Evolutionary conservation across 2,888 invertebrate species (phyloP).

Genomic region (Dione juno): DNA sequence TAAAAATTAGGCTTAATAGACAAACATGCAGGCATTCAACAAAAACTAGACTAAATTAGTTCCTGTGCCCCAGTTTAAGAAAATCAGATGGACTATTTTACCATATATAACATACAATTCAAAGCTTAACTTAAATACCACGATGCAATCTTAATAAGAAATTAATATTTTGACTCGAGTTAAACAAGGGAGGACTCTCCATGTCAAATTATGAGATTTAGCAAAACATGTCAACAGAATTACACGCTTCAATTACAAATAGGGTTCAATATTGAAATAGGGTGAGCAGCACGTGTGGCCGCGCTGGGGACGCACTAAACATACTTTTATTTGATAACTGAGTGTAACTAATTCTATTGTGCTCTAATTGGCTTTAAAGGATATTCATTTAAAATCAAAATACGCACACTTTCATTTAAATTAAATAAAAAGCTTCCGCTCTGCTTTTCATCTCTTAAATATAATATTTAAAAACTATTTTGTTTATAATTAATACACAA

Average conservation of each 20-base stretch:
- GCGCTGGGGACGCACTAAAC: conserved; percentile 58
- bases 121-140: neutral
- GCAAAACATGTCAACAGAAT: conserved; percentile 78
- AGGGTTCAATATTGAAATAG: conserved; percentile 59
- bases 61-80: no score
- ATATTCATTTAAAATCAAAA: neutral
- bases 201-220: conserved; percentile 79
- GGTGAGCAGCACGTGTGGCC: conserved; percentile 62
- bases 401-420: neutral
- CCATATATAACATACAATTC: neutral
- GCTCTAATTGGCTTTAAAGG: conserved; percentile 59
- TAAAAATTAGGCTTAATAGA: no score
- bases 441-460: no score
- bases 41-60: no score
- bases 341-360: conserved; percentile 55
- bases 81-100: no score
- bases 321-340: conserved; percentile 79
- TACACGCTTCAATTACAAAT: conserved; percentile 78
- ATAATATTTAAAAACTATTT: no score
- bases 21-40: no score
- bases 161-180: conserved; percentile 38
- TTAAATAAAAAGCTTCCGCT: neutral
- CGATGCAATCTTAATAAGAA: neutral
- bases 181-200: conserved; percentile 54
- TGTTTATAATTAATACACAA: no score